Conservation (phyloP, 2,888 invertebrate genomes). For the Reticulitermes lucifugus region DNA sequence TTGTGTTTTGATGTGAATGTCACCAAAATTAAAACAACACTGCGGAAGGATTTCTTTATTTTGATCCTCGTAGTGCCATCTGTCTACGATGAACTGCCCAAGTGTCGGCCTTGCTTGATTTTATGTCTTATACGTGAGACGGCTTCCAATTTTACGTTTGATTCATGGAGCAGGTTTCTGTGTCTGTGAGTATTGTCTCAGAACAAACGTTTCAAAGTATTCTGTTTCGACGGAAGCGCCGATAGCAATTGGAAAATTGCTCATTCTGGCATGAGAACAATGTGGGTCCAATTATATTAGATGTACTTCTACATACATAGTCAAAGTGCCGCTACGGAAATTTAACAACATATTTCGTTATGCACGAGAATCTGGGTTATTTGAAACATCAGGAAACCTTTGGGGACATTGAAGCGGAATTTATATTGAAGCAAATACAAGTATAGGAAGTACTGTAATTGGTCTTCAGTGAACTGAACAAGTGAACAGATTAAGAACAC, state of each 20-base stretch:
- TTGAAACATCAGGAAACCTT: neutral
- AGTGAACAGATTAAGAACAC: neutral
- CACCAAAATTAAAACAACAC: too few species aligned
- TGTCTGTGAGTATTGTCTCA: neutral
- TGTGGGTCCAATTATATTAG: slow-evolving; percentile 1
- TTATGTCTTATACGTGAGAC: too few species aligned
- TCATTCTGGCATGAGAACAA: neutral
- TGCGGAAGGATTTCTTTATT: too few species aligned
- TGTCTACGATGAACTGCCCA: too few species aligned
- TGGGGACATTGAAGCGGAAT: neutral
- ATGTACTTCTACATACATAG: neutral
- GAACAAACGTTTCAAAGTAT: neutral
- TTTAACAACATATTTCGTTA: neutral
- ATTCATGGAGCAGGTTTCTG: neutral
- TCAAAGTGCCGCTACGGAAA: neutral
- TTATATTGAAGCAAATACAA: neutral
- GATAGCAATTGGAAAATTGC: neutral
- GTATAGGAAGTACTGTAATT: neutral
- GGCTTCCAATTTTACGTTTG: too few species aligned
- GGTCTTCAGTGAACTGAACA: neutral
- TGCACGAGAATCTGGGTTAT: neutral
- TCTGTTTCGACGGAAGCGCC: neutral
- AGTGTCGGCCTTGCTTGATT: too few species aligned
- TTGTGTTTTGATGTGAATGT: too few species aligned
- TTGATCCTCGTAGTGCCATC: too few species aligned